These are phyloP conservation scores for Lordiphosa stackelbergi DNA, from an alignment of 1,140 invertebrate genomes.

Conservation along the genomic window DNA sequence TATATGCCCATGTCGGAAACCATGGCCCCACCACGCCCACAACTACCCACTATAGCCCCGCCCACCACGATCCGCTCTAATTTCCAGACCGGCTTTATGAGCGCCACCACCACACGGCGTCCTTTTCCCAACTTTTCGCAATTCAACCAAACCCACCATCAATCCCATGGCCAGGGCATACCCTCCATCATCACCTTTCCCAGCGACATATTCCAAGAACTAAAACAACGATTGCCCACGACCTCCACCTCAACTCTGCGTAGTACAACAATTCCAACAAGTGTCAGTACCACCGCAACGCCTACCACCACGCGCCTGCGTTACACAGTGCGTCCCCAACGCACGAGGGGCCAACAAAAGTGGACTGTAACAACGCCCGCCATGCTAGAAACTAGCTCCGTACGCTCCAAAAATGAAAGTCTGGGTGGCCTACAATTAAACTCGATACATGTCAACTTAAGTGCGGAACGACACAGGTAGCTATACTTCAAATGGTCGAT, in stretches of 20 bases:
- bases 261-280: constrained; percentile 56
- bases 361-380: constrained; percentile 38
- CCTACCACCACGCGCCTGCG: constrained; percentile 33
- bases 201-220: constrained; percentile 72
- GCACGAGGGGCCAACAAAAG: constrained; percentile 62
- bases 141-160: constrained; percentile 21
- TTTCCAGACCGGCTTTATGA: constrained; percentile 56
- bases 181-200: constrained; percentile 75
- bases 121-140: constrained; percentile 54
- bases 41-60: constrained; percentile 35
- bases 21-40: constrained; percentile 68
- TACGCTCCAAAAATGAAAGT: constrained; percentile 29
- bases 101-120: constrained; percentile 65
- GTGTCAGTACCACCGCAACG: constrained; percentile 50
- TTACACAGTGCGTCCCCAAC: constrained; percentile 51
- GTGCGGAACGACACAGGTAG: constrained; percentile 60
- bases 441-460: constrained; percentile 42
- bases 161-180: constrained; percentile 35
- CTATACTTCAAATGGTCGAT: constrained; percentile 27
- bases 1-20: constrained; percentile 81
- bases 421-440: constrained; percentile 52
- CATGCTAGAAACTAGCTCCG: constrained; percentile 9
- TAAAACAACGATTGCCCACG: constrained; percentile 55
- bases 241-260: constrained; percentile 62
- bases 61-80: constrained; percentile 13